Evolutionary conservation across 2,888 invertebrate species (phyloP).

Genomic region (Phlogophora meticulosa): DNA sequence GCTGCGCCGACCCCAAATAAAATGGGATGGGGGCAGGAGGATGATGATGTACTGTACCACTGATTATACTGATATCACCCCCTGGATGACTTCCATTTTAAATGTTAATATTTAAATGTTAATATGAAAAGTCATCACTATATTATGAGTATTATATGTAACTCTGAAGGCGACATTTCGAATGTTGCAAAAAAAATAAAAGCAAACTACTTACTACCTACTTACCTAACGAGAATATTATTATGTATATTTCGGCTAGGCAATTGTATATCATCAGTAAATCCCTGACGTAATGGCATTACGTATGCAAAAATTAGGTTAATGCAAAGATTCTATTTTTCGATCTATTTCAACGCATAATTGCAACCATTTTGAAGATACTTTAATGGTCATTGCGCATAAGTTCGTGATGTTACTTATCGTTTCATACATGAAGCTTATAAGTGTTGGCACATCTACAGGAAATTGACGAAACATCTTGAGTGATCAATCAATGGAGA

Average conservation of each 20-base stretch:
- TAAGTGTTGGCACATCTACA: slow-evolving; percentile 45
- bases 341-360: slow-evolving; percentile 56
- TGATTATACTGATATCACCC: too few relatives aligned
- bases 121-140: not conserved
- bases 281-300: slow-evolving; percentile 45
- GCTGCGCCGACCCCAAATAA: too few relatives aligned
- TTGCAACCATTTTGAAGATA: slow-evolving; percentile 46
- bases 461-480: slow-evolving; percentile 45
- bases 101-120: not conserved
- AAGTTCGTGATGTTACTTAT: slow-evolving; percentile 54
- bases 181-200: slow-evolving; percentile 16
- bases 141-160: too few relatives aligned
- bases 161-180: slow-evolving; percentile 1
- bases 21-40: too few relatives aligned
- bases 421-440: slow-evolving; percentile 38
- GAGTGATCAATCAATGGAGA: slow-evolving; percentile 40
- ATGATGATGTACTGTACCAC: too few relatives aligned
- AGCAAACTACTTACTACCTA: slow-evolving; percentile 22
- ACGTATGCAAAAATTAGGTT: slow-evolving; percentile 55
- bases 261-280: slow-evolving; percentile 31
- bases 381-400: slow-evolving; percentile 57
- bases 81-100: too few relatives aligned
- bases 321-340: slow-evolving; percentile 52
- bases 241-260: slow-evolving; percentile 28
- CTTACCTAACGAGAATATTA: slow-evolving; percentile 42